Conservation (phyloP, 2,888 invertebrate species). For the Dastarcus helophoroides region DNA sequence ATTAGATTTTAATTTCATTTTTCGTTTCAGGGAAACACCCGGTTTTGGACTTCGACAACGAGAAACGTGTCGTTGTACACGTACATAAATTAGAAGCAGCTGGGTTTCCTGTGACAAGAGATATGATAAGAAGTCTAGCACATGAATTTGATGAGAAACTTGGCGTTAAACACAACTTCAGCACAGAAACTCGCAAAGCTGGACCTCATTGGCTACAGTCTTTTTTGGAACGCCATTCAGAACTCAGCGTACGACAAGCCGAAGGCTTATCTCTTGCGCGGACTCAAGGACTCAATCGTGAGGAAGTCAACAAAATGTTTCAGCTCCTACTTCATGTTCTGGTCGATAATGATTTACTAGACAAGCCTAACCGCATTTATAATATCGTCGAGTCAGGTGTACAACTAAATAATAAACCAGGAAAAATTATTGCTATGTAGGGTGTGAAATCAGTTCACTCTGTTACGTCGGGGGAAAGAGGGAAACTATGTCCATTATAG, state of each 20-base stretch:
- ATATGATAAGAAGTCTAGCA: conserved; percentile 13
- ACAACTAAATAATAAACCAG: conserved; percentile 17
- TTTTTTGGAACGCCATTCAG: conserved; percentile 10
- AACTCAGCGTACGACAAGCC: conserved; percentile 10
- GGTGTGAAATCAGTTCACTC: conserved; percentile 12
- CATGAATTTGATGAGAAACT: conserved; percentile 8
- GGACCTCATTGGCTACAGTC: conserved; percentile 10
- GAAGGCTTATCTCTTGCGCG: conserved; percentile 10
- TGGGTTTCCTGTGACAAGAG: conserved; percentile 17
- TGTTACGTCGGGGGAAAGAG: conserved; percentile 11
- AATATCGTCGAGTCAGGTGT: conserved; percentile 18
- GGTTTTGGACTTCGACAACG: conserved; percentile 12
- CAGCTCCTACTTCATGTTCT: conserved; percentile 12
- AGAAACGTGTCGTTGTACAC: conserved; percentile 14
- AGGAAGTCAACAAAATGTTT: conserved; percentile 13
- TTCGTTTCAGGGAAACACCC: conserved; percentile 8
- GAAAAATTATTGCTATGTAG: conserved; percentile 15
- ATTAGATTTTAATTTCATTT: conserved; percentile 1
- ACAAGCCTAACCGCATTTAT: conserved; percentile 17
- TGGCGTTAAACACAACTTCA: conserved; percentile 6
- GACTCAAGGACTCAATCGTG: conserved; percentile 10
- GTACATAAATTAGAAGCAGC: conserved; percentile 15
- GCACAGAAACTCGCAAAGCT: conserved; percentile 8
- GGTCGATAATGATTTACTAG: conserved; percentile 16
- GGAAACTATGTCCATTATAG: conserved; percentile 12